These are phyloP conservation scores for Acanthurus tractus DNA, from an alignment of 2,797 vertebrate species.

Conservation along the genomic window DNA sequence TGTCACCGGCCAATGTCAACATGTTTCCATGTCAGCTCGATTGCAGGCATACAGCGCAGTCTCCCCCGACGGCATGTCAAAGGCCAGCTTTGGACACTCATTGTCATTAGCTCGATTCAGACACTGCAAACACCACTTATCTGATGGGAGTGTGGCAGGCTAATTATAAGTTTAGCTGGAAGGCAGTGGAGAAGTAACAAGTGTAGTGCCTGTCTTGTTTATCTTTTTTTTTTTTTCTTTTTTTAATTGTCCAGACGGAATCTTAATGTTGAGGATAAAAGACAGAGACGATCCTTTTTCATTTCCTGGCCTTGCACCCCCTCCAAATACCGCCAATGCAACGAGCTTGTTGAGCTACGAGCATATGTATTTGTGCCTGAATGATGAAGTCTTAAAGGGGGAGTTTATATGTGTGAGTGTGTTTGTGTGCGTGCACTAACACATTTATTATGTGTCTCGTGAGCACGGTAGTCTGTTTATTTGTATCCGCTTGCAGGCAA, in stretches of 20 bases:
- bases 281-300: slow-evolving; percentile 41
- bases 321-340: slow-evolving; percentile 59
- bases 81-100: slow-evolving; percentile 59
- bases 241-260: slow-evolving; percentile 57
- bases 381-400: slow-evolving; percentile 57
- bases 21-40: slow-evolving; percentile 79
- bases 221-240: slow-evolving; percentile 50
- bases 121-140: slow-evolving; percentile 68
- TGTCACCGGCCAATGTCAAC: slow-evolving; percentile 75
- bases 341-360: slow-evolving; percentile 74
- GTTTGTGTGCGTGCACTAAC: slow-evolving; percentile 10
- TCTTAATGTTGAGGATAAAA: slow-evolving; percentile 69
- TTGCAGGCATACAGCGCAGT: slow-evolving; percentile 55
- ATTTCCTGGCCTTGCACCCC: slow-evolving; percentile 51
- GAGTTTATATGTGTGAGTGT: slow-evolving; percentile 18
- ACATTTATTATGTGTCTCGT: slow-evolving; percentile 45
- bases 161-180: slow-evolving; percentile 71
- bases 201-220: slow-evolving; percentile 39
- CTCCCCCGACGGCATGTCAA: slow-evolving; percentile 61
- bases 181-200: slow-evolving; percentile 47
- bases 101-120: slow-evolving; percentile 63
- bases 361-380: slow-evolving; percentile 73
- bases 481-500: slow-evolving; percentile 49
- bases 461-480: slow-evolving; percentile 62
- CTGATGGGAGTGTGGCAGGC: slow-evolving; percentile 70